A percentile compares a stretch with the other conserved stretches of the same genome.
Evolutionary conservation across 64 coral and sea anemone species (phyloP).

Genomic region (Dendronephthya gigantea): DNA sequence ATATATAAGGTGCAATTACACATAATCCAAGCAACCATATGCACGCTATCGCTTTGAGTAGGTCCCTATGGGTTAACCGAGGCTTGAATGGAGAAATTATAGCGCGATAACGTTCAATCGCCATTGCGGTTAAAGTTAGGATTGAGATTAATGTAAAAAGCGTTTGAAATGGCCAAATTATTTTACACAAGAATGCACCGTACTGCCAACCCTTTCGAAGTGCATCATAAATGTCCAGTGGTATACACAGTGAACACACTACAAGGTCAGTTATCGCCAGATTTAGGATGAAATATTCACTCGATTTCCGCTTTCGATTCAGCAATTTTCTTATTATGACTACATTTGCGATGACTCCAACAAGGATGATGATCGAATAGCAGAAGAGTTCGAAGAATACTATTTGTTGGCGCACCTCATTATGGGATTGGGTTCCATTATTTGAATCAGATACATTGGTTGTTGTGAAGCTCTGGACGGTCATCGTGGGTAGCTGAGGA

Average conservation of each 20-base stretch:
- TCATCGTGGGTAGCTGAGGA: no score
- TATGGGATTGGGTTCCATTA: not conserved
- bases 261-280: not conserved
- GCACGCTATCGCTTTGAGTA: not conserved
- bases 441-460: not conserved
- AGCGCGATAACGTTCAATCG: not conserved
- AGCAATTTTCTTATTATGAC: not conserved
- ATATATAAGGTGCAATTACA: not conserved
- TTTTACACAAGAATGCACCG: not conserved
- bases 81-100: not conserved
- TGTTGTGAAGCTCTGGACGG: no score
- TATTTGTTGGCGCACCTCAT: not conserved
- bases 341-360: not conserved
- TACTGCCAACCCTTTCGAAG: not conserved
- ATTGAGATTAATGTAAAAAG: not conserved
- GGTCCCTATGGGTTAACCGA: not conserved
- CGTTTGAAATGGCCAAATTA: slow-evolving; percentile 9
- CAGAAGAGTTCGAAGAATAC: not conserved
- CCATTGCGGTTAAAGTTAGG: not conserved
- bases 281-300: slow-evolving; percentile 5
- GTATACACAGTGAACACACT: not conserved
- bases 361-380: not conserved
- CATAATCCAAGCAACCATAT: not conserved
- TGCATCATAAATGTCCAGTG: not conserved
- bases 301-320: not conserved